phyloP scores from a whole-genome alignment of 2,888 invertebrate species.

The Neoascia interrupta region DNA sequence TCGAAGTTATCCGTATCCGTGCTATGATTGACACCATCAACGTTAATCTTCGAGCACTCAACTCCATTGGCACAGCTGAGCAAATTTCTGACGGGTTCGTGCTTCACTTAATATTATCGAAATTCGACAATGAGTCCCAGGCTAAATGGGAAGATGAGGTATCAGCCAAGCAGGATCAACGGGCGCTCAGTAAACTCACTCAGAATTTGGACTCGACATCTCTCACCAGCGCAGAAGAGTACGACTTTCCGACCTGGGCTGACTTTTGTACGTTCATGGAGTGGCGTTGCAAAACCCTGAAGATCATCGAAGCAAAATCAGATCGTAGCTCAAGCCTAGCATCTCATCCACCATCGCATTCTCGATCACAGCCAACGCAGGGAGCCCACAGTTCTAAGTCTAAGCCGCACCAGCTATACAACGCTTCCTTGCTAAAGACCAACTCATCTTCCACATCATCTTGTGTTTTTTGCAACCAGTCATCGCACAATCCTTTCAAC shows the following conservation, averaged over 20 bases:
- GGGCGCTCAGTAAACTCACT: background rate
- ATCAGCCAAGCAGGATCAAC: background rate
- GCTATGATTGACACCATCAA: constrained; percentile 25
- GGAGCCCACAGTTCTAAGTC: too few species aligned
- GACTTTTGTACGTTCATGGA: constrained; percentile 1
- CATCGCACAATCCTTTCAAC: constrained; percentile 12
- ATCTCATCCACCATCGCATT: background rate
- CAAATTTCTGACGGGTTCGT: constrained; percentile 5
- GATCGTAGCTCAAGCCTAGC: background rate
- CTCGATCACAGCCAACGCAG: too few species aligned
- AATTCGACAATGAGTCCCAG: background rate
- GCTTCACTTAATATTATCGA: background rate
- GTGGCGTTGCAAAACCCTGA: background rate
- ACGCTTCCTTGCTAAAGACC: background rate
- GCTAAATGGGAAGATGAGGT: constrained; percentile 6
- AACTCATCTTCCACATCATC: background rate
- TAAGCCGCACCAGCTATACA: background rate
- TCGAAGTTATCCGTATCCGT: constrained; percentile 6
- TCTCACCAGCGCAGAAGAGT: background rate
- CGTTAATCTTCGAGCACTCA: background rate
- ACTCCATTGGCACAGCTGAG: background rate
- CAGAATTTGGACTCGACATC: constrained; percentile 19
- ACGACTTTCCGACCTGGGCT: constrained; percentile 1
- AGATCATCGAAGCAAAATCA: constrained; percentile 1
- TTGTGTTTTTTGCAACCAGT: background rate